Percentiles rank a stretch among this genome's conserved stretches.
Conservation (phyloP, 2,797 vertebrate genomes). For the Tympanoctomys barrerae region DNA sequence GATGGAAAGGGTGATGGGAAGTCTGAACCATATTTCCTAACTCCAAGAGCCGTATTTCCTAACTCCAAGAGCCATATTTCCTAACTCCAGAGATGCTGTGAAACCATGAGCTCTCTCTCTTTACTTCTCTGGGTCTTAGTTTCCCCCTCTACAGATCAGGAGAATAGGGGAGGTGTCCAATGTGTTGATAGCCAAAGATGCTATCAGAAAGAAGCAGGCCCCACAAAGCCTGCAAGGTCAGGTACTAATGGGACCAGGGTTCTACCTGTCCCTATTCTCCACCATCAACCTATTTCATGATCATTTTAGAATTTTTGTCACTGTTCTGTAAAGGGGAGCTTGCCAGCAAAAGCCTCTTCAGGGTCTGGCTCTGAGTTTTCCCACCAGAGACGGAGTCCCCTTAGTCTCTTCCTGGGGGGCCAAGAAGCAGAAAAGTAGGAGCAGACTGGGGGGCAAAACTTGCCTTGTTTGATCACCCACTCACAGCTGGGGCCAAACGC, state of each 20-base stretch:
- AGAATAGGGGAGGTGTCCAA: not conserved
- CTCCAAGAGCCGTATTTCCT: not conserved
- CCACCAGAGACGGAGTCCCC: conserved; percentile 23
- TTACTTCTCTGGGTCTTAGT: not conserved
- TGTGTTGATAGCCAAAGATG: not conserved
- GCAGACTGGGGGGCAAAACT: not conserved
- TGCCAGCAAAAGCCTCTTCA: not conserved
- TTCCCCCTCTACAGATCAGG: not conserved
- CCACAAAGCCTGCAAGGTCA: not conserved
- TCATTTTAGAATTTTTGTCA: not conserved
- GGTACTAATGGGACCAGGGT: not conserved
- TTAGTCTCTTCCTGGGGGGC: not conserved
- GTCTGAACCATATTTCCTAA: not conserved
- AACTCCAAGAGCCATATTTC: not conserved
- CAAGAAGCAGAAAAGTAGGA: conserved; percentile 10
- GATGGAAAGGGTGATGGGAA: not conserved
- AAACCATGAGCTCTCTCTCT: not conserved
- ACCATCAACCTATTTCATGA: not conserved
- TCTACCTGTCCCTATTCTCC: not conserved
- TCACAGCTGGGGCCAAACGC: not conserved
- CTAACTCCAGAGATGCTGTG: not conserved
- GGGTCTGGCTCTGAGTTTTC: conserved; percentile 27
- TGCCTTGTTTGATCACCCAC: not conserved
- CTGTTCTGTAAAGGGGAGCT: not conserved
- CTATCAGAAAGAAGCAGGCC: not conserved